Evolutionary conservation across 1,140 invertebrate genomes (phyloP).

Genomic region (Penaeus chinensis): DNA sequence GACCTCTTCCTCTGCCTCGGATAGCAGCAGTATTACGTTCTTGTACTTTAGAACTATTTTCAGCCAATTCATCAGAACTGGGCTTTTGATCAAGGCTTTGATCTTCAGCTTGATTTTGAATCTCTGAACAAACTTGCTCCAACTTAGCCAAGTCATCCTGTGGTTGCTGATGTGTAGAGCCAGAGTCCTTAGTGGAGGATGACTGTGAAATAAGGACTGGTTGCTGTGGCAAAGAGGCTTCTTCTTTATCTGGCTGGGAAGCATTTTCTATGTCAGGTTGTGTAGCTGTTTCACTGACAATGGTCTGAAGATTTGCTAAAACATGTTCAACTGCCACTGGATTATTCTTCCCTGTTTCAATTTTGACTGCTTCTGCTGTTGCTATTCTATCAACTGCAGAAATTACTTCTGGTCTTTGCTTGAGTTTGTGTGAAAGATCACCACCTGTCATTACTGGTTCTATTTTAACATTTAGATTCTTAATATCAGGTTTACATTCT

Average conservation of each 20-base stretch:
- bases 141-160: constrained; percentile 52
- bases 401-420: constrained; percentile 9
- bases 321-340: constrained; percentile 37
- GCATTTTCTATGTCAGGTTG: constrained; percentile 42
- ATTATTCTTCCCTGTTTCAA: constrained; percentile 32
- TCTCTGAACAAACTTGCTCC: constrained; percentile 53
- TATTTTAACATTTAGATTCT: constrained; percentile 19
- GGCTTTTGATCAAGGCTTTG: constrained; percentile 1
- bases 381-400: neutral
- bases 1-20: constrained; percentile 43
- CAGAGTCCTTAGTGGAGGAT: neutral
- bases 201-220: constrained; percentile 12
- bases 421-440: neutral
- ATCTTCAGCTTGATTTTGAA: constrained; percentile 50
- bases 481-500: too few relatives aligned
- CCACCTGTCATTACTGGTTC: neutral
- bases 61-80: constrained; percentile 16
- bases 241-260: constrained; percentile 44
- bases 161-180: constrained; percentile 18
- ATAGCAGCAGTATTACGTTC: neutral
- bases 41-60: constrained; percentile 30
- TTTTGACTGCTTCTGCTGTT: constrained; percentile 34
- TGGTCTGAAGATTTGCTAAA: constrained; percentile 49
- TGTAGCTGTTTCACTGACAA: constrained; percentile 50
- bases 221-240: constrained; percentile 34